Percentiles rank a stretch among this genome's conserved stretches.
Conservation (phyloP, 2,113 vertebrate genomes). For the Coreoperca whiteheadi region DNA sequence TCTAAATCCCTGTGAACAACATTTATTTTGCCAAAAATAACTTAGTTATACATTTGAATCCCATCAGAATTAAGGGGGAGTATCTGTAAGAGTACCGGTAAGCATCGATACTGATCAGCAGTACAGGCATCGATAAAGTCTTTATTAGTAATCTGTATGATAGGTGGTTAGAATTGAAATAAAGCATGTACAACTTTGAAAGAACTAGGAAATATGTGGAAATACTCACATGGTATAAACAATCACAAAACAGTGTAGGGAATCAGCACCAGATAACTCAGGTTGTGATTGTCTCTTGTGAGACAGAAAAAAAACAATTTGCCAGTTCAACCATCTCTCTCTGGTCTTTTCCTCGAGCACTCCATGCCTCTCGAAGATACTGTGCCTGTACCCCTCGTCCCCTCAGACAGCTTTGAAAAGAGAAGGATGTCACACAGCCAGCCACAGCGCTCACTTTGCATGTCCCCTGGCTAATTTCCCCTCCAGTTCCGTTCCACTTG, state of each 20-base stretch:
- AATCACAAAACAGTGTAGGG: background rate
- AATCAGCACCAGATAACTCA: constrained; percentile 7
- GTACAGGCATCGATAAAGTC: background rate
- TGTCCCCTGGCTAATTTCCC: constrained; percentile 75
- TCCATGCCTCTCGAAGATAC: constrained; percentile 53
- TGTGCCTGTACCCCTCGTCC: constrained; percentile 6
- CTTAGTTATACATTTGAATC: too few relatives aligned
- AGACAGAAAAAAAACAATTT: constrained; percentile 15
- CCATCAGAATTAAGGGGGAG: too few relatives aligned
- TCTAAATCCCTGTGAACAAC: background rate
- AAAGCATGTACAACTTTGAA: background rate
- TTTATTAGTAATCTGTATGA: background rate
- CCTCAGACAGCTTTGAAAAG: constrained; percentile 55
- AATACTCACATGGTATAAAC: background rate
- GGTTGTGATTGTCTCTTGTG: constrained; percentile 7
- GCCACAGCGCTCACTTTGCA: constrained; percentile 60
- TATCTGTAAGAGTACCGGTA: background rate
- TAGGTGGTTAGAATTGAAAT: background rate
- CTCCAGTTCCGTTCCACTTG: constrained; percentile 71
- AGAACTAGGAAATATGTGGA: background rate
- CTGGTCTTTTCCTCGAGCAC: constrained; percentile 45
- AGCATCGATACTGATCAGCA: too few relatives aligned
- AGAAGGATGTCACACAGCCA: constrained; percentile 62
- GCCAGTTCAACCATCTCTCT: constrained; percentile 19
- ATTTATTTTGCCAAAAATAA: background rate